Base-by-base conservation (phyloP, 2,797 vertebrate genomes). In the Halcyon smyrnensis region DNA sequence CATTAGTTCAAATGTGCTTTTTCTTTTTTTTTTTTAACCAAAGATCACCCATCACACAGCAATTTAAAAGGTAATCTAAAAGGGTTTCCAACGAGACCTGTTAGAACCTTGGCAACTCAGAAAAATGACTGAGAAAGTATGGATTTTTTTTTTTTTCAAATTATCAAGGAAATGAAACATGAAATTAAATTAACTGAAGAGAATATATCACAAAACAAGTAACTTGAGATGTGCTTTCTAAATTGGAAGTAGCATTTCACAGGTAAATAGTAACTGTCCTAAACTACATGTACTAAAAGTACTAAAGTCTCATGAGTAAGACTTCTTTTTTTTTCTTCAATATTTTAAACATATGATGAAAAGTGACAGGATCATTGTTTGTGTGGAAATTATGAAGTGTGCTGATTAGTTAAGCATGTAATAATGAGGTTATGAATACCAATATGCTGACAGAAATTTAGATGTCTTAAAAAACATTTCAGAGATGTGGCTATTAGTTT, bases 401-500 rank as follows among this genome's bases (percentile, higher is more conserved):
- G 63, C 18, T 84, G 63, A 77, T 91, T 80, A 88, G 57, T 39
- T 95, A 90, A 85, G 81, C 60, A 80, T 68, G 90, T 90, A 96
- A 87, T 89, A 90, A 83, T 86, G 63, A 93, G 21, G 11, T 70
- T 87, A 73, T 73, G 70, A 71, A 84, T 75, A 39, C 36, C 59
- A 94, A 65, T 25, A 82, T 46, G 39, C 45, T 95, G 87, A 85
- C 57, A 92, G 89, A 96, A 77, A 93, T 84, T 81, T 63, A 71
- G 11, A n/a, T 77, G 68, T 85, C 69, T 93, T 79, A 96, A 92
- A 87, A 91, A 92, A 74, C 11, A 67, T 48, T 93, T 50, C 48
- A 84, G 76, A 87, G 11, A 76, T 57, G 69, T 63, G 19, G 21
- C 18, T 78, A 56, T 48, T 59, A 92, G 43, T 86, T 94, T 93